A percentile compares a stretch with the other conserved stretches of the same genome.
Evolutionary conservation across 2,113 vertebrate species (phyloP).

Genomic region (Centrocercus urophasianus): DNA sequence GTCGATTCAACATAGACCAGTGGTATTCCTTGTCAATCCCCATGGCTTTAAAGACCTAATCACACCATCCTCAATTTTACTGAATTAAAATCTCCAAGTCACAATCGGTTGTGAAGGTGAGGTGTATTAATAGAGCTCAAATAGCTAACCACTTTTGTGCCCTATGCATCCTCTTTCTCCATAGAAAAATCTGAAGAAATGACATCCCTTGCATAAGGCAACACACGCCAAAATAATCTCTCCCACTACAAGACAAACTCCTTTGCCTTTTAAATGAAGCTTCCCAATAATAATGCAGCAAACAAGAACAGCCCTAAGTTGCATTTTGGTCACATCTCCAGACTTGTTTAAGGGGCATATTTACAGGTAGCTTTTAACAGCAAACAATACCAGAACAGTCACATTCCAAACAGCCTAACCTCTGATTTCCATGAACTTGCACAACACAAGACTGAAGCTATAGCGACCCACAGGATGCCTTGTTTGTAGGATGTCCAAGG

Average conservation of each 20-base stretch:
- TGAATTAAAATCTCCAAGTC: not conserved
- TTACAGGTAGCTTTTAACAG: not conserved
- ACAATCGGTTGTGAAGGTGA: not conserved
- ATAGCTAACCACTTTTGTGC: not conserved
- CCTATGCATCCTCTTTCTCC: not conserved
- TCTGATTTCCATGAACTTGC: not conserved
- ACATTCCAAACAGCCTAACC: not conserved
- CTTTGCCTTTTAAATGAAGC: slow-evolving; percentile 35
- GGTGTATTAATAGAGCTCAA: not conserved
- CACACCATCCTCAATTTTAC: not conserved
- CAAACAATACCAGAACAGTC: not conserved
- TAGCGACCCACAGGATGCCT: not conserved
- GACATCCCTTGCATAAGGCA: not conserved
- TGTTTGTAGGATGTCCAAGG: not conserved
- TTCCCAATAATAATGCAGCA: not conserved
- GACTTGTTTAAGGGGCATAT: not conserved
- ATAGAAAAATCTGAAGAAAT: not conserved
- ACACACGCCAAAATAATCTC: not conserved
- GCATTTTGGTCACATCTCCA: not conserved
- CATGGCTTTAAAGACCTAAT: not conserved
- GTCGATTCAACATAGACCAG: not conserved
- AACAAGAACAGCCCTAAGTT: not conserved
- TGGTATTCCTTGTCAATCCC: not conserved
- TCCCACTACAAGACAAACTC: not conserved
- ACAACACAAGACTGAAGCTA: not conserved